These are phyloP conservation scores for Adineta ricciae DNA, from an alignment of 2,888 invertebrate genomes.

Conservation along the genomic window DNA sequence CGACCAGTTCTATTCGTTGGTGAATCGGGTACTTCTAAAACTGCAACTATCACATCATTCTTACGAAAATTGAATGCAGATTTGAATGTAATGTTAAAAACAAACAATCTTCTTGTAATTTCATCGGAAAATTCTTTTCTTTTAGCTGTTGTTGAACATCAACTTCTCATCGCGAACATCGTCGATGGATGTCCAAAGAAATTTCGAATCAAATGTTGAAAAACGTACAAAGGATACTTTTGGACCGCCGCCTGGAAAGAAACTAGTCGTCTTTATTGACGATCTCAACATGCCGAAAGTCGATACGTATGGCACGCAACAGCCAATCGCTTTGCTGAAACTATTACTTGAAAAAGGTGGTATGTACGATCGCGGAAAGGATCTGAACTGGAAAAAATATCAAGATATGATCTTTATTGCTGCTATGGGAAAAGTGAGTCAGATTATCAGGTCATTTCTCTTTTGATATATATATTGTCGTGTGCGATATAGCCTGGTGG, in stretches of 20 bases:
- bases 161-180: slow-evolving; percentile 84
- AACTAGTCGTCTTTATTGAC: slow-evolving; percentile 77
- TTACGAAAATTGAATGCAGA: slow-evolving; percentile 60
- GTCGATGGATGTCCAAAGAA: slow-evolving; percentile 76
- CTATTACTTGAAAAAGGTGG: slow-evolving; percentile 74
- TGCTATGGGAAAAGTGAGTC: slow-evolving; percentile 48
- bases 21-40: slow-evolving; percentile 83
- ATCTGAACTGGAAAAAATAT: slow-evolving; percentile 75
- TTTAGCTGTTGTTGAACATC: slow-evolving; percentile 50
- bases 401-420: slow-evolving; percentile 62
- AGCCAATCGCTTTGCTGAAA: slow-evolving; percentile 79
- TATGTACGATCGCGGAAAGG: slow-evolving; percentile 76
- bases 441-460: slow-evolving; percentile 17
- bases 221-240: slow-evolving; percentile 79
- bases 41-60: slow-evolving; percentile 74
- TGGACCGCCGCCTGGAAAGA: slow-evolving; percentile 79
- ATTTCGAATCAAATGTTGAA: slow-evolving; percentile 74
- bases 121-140: not conserved
- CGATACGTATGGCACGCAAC: slow-evolving; percentile 79
- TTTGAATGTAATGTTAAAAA: slow-evolving; percentile 56
- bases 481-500: slow-evolving; percentile 62
- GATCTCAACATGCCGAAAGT: slow-evolving; percentile 84
- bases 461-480: slow-evolving; percentile 36
- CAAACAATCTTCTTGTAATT: not conserved
- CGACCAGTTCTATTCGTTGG: slow-evolving; percentile 74